Evolutionary conservation across 2,113 vertebrate genomes (phyloP).

Genomic region (Oryzias javanicus): DNA sequence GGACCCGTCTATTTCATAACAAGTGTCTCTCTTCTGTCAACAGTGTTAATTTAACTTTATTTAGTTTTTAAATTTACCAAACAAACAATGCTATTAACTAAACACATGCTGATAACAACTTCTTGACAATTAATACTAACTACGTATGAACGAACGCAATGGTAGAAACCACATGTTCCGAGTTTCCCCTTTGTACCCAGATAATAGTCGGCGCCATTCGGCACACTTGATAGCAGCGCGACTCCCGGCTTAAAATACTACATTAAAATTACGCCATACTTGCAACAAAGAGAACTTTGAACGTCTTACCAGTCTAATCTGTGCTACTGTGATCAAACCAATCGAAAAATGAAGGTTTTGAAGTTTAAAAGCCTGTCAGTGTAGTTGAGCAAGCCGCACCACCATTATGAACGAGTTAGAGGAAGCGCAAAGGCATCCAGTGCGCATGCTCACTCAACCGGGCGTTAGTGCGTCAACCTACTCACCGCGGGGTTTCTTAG

Average conservation of each 20-base stretch:
- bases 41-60: background rate
- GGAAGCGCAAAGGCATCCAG: slow-evolving; percentile 1
- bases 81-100: too few relatives aligned
- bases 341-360: too few relatives aligned
- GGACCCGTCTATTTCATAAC: slow-evolving; percentile 13
- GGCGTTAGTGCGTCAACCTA: background rate
- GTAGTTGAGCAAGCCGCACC: slow-evolving; percentile 29
- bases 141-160: background rate
- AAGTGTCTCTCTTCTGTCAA: background rate
- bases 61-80: background rate
- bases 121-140: too few relatives aligned
- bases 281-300: background rate
- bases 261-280: too few relatives aligned
- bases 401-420: slow-evolving; percentile 58
- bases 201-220: slow-evolving; percentile 37
- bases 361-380: too few relatives aligned
- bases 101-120: too few relatives aligned
- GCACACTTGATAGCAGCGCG: slow-evolving; percentile 31
- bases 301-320: slow-evolving; percentile 71
- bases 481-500: slow-evolving; percentile 1
- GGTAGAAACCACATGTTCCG: slow-evolving; percentile 11
- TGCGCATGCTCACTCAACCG: slow-evolving; percentile 63
- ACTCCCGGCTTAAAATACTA: slow-evolving; percentile 13
- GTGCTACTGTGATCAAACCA: slow-evolving; percentile 41
- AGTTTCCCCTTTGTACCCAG: slow-evolving; percentile 24